These are phyloP conservation scores for Mythimna impura DNA, from an alignment of 2,888 invertebrate genomes.

Conservation along the genomic window DNA sequence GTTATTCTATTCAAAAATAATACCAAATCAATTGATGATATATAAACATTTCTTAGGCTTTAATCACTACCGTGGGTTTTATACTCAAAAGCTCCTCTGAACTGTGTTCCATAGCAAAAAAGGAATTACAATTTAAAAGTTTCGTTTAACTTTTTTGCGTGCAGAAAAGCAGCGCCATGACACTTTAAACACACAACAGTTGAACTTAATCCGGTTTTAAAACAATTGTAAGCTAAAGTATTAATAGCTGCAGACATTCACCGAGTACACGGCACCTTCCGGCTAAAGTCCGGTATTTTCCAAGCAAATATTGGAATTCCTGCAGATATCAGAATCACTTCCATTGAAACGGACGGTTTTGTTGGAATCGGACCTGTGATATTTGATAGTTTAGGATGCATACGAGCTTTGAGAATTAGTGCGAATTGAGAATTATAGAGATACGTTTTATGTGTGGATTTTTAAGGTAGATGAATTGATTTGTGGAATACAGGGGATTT, in stretches of 20 bases:
- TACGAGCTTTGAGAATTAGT: constrained; percentile 14
- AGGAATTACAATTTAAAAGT: no score
- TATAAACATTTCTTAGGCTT: no score
- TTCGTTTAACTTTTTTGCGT: background rate
- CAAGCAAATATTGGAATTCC: constrained; percentile 54
- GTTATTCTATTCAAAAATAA: no score
- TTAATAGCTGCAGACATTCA: constrained; percentile 43
- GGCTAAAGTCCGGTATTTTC: constrained; percentile 50
- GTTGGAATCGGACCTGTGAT: constrained; percentile 19
- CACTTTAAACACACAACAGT: background rate
- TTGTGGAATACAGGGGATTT: no score
- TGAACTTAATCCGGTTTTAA: constrained; percentile 27
- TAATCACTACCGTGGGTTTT: no score
- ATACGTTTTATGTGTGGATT: background rate
- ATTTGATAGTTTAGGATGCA: constrained; percentile 32
- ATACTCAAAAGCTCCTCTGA: no score
- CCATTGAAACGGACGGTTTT: constrained; percentile 33
- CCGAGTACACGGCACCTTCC: constrained; percentile 21
- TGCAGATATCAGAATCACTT: constrained; percentile 37
- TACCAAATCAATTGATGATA: no score
- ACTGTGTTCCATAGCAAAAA: no score
- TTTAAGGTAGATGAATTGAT: background rate
- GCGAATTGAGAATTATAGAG: background rate
- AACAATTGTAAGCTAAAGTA: constrained; percentile 39
- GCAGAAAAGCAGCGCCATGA: background rate